Base-by-base conservation (phyloP, 2,797 vertebrate genomes). In the Falco columbarius region DNA sequence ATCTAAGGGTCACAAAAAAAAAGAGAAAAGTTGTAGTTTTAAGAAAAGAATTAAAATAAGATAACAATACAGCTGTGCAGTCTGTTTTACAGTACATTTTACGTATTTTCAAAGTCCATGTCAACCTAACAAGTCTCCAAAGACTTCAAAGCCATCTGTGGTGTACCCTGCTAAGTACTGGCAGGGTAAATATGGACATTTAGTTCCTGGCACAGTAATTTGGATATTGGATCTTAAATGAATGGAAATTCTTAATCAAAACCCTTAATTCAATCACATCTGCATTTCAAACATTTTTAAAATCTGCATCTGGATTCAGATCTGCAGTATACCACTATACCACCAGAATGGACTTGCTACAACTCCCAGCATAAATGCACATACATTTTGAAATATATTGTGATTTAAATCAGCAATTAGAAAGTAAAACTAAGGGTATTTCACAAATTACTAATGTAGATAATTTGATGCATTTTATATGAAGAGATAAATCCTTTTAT, bases 401-500 rank as follows among this genome's bases (percentile, higher is more conserved):
- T 80, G 59, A 73, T 65, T 92, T 90, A 90, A 89, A 83, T 65
- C 36, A 87, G 32, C 52, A 92, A 20, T 21, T 38, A 76, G 40
- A 76, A 93, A 80, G 38, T 21, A 77, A 92, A 63, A 40, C 23
- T 92, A 76, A 30, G 8, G 1, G 19, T 40, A 49, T 93, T 86
- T 92, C 49, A 94, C 32, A 82, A 80, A 70, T 54, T 1, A 52
- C 12, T 76, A 40, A 56, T 1, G 1, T 61, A 46, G 61, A 76
- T 65, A 65, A 51, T 61, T 26, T 29, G 12, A 67, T 82, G n/a
- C 11, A 83, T 73, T 93, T 81, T 65, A 46, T 77, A 72, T 30
- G 23, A 23, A 90, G 83, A 84, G 29, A 70, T 40, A 84, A 92
- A 94, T 47, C 30, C 32, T 93, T 95, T 85, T 89, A 86, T 84